Evolutionary conservation across 2,113 vertebrate species (phyloP), one percentile per base, ranked within the genome.

Genomic region (Halichoerus grypus): DNA sequence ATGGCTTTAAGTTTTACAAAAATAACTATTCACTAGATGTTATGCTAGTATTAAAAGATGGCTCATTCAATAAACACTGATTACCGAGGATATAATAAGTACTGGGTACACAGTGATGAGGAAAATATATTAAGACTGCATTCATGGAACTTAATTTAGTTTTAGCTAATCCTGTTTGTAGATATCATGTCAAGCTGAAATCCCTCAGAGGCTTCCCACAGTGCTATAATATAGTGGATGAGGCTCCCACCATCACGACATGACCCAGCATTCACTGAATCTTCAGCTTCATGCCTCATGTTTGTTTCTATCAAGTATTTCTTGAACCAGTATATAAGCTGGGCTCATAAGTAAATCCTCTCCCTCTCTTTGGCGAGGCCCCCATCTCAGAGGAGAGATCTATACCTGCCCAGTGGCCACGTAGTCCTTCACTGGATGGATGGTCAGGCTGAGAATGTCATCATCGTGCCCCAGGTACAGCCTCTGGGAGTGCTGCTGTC

Each of bases 401-500:
- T 91, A 24, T 94, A 99, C 99, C 99, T 99, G 99, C 11, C 99
- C 99, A 0, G 99, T 99, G 88, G 99, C 99, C 84, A 99, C 99
- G 0, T 99, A 99, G 98, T 99, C 99, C 98, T 99, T 99, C 92
- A 99, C 98, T 0, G 99, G 99, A 76, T 99, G 99, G 91, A 99
- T 99, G 39, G 99, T 98, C 61, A 99, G 99, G 98, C 99, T 99
- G 93, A 99, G 99, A 97, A 99, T 99, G 97, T 99, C 99, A 3
- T 99, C 99, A 6, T 99, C 99, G 0, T 99, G 99, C 0, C 99
- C 99, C 42, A 99, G 99, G 98, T 99, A 99, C 46, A 99, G 99
- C 71, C 99, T 98, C 98, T 99, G 99, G 0, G 99, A 98, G 98
- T 99, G 99, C 28, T 99, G 99, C 92, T 99, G 99, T 36, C 99